A percentile compares a stretch with the other conserved stretches of the same genome.
Conservation (phyloP, 2,888 invertebrate genomes). For the Pecten maximus region DNA sequence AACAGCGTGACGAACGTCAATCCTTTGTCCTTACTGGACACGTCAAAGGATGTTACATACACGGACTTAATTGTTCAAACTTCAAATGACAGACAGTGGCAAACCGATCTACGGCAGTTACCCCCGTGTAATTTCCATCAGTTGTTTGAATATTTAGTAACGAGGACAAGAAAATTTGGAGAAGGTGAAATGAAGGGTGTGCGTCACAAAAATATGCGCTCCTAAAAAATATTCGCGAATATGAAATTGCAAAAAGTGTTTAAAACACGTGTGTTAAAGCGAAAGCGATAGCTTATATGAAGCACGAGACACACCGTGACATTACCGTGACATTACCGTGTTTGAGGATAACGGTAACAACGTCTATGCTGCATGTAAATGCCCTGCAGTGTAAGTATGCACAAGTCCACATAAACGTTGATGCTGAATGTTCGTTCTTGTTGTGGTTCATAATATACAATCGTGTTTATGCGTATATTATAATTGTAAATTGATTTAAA, state of each 20-base stretch:
- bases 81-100: too few species aligned
- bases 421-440: background rate
- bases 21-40: too few species aligned
- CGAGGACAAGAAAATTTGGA: background rate
- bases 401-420: background rate
- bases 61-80: too few species aligned
- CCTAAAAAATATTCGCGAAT: conserved; percentile 40
- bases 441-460: too few species aligned
- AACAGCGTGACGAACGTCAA: too few species aligned
- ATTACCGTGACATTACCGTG: too few species aligned
- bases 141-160: background rate
- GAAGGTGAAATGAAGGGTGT: background rate
- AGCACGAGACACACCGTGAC: conserved; percentile 42
- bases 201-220: conserved; percentile 41
- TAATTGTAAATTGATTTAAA: background rate
- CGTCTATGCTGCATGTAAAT: conserved; percentile 50
- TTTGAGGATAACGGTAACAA: conserved; percentile 39
- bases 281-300: conserved; percentile 48
- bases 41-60: too few species aligned
- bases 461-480: too few species aligned
- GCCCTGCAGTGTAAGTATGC: conserved; percentile 47
- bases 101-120: too few species aligned
- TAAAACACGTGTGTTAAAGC: conserved; percentile 36
- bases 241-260: conserved; percentile 36
- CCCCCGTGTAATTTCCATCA: background rate